Conservation (phyloP, 92 coral and sea anemone genomes). For the Palythoa grandis region DNA sequence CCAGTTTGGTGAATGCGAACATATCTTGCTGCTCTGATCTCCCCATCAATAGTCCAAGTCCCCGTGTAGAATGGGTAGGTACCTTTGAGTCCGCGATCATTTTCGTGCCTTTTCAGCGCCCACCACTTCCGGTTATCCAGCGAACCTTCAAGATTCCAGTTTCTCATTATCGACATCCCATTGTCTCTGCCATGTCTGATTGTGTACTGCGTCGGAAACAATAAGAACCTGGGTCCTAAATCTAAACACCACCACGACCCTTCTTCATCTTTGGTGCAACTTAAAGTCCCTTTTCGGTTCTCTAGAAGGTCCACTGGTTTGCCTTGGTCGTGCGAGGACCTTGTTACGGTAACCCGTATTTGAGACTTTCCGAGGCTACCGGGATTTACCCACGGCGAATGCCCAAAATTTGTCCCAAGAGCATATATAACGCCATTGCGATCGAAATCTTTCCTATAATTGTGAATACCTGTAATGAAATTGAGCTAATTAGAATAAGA, state of each 20-base stretch:
- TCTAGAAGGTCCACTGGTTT: conserved; percentile 67
- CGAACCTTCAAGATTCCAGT: conserved; percentile 88
- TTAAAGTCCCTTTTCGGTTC: conserved; percentile 68
- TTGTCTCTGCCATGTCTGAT: conserved; percentile 86
- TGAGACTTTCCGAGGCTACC: conserved; percentile 46
- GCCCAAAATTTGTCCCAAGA: conserved; percentile 73
- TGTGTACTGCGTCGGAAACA: conserved; percentile 75
- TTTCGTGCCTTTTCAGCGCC: conserved; percentile 69
- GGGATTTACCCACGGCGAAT: conserved; percentile 69
- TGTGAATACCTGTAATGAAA: conserved; percentile 66
- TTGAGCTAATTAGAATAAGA: not conserved
- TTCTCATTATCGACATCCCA: conserved; percentile 77
- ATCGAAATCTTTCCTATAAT: conserved; percentile 81
- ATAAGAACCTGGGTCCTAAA: conserved; percentile 65
- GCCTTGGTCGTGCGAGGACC: conserved; percentile 78
- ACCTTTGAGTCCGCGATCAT: conserved; percentile 80
- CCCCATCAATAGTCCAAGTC: conserved; percentile 80
- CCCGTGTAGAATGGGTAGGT: conserved; percentile 76
- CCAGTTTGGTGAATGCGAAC: conserved; percentile 81
- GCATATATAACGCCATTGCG: conserved; percentile 80
- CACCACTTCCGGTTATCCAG: conserved; percentile 73
- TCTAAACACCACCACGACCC: conserved; percentile 87
- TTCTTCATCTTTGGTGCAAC: conserved; percentile 79
- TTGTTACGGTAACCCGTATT: conserved; percentile 55
- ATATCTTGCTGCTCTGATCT: conserved; percentile 72